A percentile compares a stretch with the other conserved stretches of the same genome.
Conservation (phyloP, 1,140 invertebrate genomes). For the Papilio aristodemus region DNA sequence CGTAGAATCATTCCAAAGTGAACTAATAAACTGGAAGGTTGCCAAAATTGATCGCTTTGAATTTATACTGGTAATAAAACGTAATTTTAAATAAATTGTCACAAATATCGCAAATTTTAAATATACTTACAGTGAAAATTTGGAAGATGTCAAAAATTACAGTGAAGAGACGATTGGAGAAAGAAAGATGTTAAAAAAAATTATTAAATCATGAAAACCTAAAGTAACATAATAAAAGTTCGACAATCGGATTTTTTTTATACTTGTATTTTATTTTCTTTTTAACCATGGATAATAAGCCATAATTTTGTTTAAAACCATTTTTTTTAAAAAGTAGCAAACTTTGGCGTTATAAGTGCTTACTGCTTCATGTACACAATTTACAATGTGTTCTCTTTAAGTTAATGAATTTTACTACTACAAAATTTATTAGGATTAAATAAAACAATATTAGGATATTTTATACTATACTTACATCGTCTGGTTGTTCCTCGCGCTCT, state of each 20-base stretch:
- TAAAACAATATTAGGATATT: background rate
- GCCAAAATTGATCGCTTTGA: constrained; percentile 48
- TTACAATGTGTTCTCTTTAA: too few species aligned
- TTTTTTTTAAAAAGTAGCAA: too few species aligned
- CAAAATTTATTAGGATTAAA: background rate
- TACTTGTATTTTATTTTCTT: too few species aligned
- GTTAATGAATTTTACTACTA: too few species aligned
- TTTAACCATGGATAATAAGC: too few species aligned
- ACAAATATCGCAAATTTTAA: background rate
- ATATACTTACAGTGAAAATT: background rate
- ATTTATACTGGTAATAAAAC: constrained; percentile 31
- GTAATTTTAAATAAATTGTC: background rate
- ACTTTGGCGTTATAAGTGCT: too few species aligned
- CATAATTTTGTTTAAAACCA: too few species aligned
- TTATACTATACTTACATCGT: constrained; percentile 66
- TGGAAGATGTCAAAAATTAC: background rate
- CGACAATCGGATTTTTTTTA: constrained; percentile 1
- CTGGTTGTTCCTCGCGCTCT: constrained; percentile 48
- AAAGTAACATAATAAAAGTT: too few species aligned
- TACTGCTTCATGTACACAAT: too few species aligned
- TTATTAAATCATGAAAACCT: too few species aligned
- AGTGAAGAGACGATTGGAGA: background rate
- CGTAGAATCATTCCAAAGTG: constrained; percentile 46
- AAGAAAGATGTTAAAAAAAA: background rate
- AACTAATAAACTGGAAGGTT: constrained; percentile 45